These are phyloP conservation scores for Mionectes macconnelli DNA, from an alignment of 2,113 vertebrate genomes.

Conservation along the genomic window DNA sequence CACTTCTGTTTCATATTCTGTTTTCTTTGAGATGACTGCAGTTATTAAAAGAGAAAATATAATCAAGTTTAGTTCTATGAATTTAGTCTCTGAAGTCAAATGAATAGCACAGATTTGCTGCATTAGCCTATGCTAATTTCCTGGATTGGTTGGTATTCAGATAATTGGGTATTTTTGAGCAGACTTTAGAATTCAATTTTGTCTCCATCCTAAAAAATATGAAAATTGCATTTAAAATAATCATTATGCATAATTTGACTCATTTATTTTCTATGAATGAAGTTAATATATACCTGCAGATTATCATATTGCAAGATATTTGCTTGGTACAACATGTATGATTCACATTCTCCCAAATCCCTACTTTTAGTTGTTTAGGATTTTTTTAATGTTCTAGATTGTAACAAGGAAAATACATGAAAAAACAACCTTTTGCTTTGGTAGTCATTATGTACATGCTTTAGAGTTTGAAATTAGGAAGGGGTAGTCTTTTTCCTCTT, in stretches of 20 bases:
- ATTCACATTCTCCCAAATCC: neutral
- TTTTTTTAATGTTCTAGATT: neutral
- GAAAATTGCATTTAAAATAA: neutral
- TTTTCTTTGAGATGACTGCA: neutral
- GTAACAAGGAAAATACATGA: neutral
- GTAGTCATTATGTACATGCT: neutral
- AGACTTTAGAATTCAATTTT: neutral
- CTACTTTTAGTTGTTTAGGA: neutral
- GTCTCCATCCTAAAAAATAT: neutral
- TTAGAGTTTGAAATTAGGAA: neutral
- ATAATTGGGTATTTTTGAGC: neutral
- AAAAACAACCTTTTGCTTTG: neutral
- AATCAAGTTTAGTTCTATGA: neutral
- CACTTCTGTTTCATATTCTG: neutral
- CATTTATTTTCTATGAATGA: neutral
- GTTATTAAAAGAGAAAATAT: neutral
- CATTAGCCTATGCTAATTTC: neutral
- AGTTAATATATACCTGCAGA: neutral
- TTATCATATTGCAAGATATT: fast-evolving
- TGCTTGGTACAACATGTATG: neutral
- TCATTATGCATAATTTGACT: neutral
- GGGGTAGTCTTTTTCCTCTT: neutral
- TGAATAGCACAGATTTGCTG: neutral
- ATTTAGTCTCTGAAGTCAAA: neutral
- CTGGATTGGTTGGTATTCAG: neutral